These are phyloP conservation scores for Melipona bicolor DNA, from an alignment of 2,888 invertebrate species.

Conservation along the genomic window DNA sequence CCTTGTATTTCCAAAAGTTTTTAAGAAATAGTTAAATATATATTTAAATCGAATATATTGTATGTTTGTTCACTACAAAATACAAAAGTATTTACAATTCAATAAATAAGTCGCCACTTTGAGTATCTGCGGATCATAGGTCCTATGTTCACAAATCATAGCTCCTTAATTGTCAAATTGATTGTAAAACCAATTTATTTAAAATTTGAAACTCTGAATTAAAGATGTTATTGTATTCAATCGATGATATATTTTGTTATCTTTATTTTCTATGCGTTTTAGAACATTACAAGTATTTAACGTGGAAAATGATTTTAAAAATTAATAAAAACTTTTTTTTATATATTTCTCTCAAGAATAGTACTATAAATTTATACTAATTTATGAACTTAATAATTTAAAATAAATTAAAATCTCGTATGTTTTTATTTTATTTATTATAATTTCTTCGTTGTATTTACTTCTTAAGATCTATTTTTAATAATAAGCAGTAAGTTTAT, in stretches of 20 bases:
- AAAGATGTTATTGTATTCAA: conserved; percentile 9
- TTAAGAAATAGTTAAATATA: conserved; percentile 15
- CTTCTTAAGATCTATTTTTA: conserved; percentile 14
- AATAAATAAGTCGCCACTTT: conserved; percentile 79
- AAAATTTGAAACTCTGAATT: conserved; percentile 33
- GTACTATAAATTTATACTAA: neutral
- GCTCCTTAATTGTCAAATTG: conserved; percentile 23
- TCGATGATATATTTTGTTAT: conserved; percentile 11
- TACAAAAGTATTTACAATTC: conserved; percentile 83
- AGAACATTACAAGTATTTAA: conserved; percentile 15
- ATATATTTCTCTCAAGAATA: neutral
- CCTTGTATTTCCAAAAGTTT: conserved; percentile 5
- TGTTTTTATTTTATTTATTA: conserved; percentile 11
- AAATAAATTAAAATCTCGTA: conserved; percentile 7
- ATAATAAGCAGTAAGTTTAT: conserved; percentile 10
- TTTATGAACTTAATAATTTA: conserved; percentile 18
- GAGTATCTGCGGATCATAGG: conserved; percentile 70
- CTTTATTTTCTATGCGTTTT: neutral
- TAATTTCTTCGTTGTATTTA: neutral
- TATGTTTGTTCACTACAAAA: conserved; percentile 77
- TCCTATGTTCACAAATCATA: conserved; percentile 80
- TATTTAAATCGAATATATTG: conserved; percentile 36
- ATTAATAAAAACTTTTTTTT: conserved; percentile 14
- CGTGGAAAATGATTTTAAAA: neutral
- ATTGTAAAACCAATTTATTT: conserved; percentile 31